Conservation (phyloP, 53 echinoderm and acorn worm species). For the Zoroaster sp. region DNA sequence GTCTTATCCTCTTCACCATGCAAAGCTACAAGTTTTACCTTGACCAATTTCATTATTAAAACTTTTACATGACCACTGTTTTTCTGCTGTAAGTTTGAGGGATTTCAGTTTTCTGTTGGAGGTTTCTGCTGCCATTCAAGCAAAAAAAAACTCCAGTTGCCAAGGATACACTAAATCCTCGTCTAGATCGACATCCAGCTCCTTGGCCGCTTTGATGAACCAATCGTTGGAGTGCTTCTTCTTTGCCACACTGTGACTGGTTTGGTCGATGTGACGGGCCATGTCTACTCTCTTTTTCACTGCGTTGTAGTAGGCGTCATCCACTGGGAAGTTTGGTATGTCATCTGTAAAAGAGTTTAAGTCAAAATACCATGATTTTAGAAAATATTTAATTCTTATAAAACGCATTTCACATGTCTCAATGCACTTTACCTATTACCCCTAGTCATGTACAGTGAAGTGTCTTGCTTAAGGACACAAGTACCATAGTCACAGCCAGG, state of each 20-base stretch:
- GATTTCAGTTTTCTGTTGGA: background rate
- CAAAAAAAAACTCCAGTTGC: no score
- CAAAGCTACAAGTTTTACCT: no score
- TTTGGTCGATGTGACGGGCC: conserved; percentile 73
- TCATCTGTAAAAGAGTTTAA: conserved; percentile 81
- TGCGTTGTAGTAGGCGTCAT: conserved; percentile 68
- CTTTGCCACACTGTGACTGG: conserved; percentile 67
- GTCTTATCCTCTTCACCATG: no score
- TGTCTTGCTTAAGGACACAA: no score
- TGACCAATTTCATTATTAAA: no score
- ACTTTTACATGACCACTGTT: no score
- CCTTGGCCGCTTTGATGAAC: conserved; percentile 88
- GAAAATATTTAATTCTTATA: no score
- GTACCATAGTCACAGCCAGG: no score
- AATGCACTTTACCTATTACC: no score
- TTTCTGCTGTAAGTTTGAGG: background rate
- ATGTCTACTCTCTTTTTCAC: conserved; percentile 74
- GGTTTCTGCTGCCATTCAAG: background rate
- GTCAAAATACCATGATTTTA: no score
- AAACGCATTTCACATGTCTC: no score
- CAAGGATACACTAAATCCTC: conserved; percentile 93
- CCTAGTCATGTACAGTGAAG: no score
- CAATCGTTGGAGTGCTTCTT: conserved; percentile 90
- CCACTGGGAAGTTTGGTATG: conserved; percentile 78
- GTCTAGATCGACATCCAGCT: conserved; percentile 85